phyloP scores from a whole-genome alignment of 2,113 vertebrate species.

The Myodes glareolus region DNA sequence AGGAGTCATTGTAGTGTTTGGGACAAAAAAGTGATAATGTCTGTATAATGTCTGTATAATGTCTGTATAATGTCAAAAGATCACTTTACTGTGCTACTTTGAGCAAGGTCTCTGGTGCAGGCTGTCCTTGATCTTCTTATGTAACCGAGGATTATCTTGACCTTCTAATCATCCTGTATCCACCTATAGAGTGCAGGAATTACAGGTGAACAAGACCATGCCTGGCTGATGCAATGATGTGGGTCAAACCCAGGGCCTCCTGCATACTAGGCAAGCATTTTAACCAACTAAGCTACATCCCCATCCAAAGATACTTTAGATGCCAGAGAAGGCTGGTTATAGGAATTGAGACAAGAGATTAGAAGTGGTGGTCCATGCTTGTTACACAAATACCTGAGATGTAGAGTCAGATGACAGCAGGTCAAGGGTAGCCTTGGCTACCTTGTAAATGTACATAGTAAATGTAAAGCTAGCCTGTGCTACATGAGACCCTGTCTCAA shows the following conservation, averaged over 20 bases:
- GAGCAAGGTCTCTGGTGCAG: neutral
- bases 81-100: neutral
- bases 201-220: neutral
- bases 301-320: neutral
- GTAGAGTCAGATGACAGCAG: neutral
- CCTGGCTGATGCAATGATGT: neutral
- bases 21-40: neutral
- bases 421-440: neutral
- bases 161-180: neutral
- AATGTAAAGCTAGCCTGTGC: neutral
- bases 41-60: neutral
- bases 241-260: neutral
- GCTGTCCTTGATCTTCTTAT: neutral
- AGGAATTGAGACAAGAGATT: conserved; percentile 2
- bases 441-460: neutral
- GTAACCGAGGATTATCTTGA: neutral
- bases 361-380: neutral
- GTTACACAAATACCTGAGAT: neutral
- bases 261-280: neutral
- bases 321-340: neutral
- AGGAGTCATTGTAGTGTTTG: neutral
- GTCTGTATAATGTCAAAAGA: neutral
- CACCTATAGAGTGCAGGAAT: neutral
- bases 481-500: neutral
- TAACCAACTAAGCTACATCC: neutral